These are phyloP conservation scores for Aphaenogaster floridana DNA, from an alignment of 1,140 invertebrate genomes.

Conservation along the genomic window DNA sequence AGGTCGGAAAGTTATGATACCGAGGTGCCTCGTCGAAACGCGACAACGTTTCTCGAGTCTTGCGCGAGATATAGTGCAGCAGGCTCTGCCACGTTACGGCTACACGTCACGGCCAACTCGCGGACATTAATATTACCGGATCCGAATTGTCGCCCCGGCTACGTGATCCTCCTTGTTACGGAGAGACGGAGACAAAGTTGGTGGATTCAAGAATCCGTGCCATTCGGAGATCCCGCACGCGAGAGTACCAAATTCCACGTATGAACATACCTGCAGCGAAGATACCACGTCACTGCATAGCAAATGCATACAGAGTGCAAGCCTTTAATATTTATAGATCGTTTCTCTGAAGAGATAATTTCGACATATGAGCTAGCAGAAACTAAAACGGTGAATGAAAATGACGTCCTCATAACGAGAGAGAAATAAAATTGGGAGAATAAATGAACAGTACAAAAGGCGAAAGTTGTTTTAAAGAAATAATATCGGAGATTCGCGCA, in stretches of 20 bases:
- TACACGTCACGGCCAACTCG: constrained; percentile 28
- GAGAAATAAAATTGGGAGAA: not conserved
- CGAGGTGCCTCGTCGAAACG: constrained; percentile 10
- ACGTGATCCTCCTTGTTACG: constrained; percentile 13
- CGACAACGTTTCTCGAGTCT: constrained; percentile 45
- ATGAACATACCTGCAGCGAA: not conserved
- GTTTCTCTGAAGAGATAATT: not conserved
- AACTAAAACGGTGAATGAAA: not conserved
- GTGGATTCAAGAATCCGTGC: constrained; percentile 28
- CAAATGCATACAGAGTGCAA: not conserved
- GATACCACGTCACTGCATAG: not conserved
- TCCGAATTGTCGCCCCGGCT: constrained; percentile 33
- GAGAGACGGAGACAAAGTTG: not conserved
- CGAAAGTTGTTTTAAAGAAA: not conserved
- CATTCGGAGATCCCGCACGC: not conserved
- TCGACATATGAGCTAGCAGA: not conserved
- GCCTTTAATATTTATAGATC: constrained; percentile 15
- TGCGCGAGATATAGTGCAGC: constrained; percentile 29
- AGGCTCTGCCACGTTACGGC: constrained; percentile 10
- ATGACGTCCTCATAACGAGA: not conserved
- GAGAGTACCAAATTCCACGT: constrained; percentile 5
- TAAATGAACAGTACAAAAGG: not conserved
- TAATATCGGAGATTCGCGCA: not conserved
- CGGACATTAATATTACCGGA: constrained; percentile 42
- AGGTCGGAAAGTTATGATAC: constrained; percentile 49